Percentiles rank a stretch among this genome's conserved stretches.
phyloP scores from a whole-genome alignment of 2,888 invertebrate species.

The Prosapia bicincta region DNA sequence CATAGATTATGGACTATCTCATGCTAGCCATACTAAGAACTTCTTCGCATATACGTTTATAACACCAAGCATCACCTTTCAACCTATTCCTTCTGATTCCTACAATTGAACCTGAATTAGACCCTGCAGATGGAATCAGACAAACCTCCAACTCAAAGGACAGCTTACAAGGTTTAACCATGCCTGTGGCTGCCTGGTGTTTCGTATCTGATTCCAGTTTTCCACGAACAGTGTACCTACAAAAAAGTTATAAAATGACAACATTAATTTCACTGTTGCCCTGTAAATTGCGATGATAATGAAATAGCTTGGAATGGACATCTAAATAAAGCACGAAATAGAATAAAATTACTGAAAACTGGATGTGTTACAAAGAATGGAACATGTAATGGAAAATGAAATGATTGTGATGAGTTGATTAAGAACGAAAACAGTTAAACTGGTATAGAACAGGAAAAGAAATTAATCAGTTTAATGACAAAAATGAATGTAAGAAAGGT shows the following conservation, averaged over 20 bases:
- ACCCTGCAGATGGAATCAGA: slow-evolving; percentile 48
- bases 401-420: no score
- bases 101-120: slow-evolving; percentile 43
- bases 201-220: slow-evolving; percentile 47
- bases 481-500: no score
- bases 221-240: slow-evolving; percentile 63
- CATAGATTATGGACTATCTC: background rate
- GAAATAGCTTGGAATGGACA: no score
- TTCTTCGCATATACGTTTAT: slow-evolving; percentile 74
- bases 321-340: no score
- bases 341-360: no score
- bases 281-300: no score
- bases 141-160: slow-evolving; percentile 72
- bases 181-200: slow-evolving; percentile 44
- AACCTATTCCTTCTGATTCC: slow-evolving; percentile 70
- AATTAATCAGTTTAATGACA: no score
- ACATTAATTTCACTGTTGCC: no score
- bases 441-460: no score
- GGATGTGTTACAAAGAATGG: no score
- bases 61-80: slow-evolving; percentile 76
- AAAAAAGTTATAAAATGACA: slow-evolving; percentile 38
- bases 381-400: no score
- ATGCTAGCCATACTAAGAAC: slow-evolving; percentile 46
- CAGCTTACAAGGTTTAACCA: slow-evolving; percentile 46
- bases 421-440: no score